phyloP scores from a whole-genome alignment of 2,797 vertebrate species.

The Pangasius mekongensis region DNA sequence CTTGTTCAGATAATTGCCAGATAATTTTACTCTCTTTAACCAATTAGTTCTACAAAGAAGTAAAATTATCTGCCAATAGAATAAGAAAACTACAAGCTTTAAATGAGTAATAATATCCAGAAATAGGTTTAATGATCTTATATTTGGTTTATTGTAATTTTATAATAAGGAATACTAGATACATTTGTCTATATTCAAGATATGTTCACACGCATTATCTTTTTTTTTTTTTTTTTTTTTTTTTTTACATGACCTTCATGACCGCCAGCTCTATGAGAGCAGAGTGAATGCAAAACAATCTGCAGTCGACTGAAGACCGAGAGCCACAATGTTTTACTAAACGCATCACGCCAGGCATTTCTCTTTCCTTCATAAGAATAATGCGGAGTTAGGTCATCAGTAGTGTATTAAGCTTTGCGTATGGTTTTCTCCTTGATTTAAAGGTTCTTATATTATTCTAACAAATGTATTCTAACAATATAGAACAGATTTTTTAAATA shows the following conservation, averaged over 20 bases:
- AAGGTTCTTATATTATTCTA: background rate
- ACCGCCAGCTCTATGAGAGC: background rate
- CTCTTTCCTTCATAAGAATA: background rate
- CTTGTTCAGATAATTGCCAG: too few species aligned
- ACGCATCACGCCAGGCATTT: background rate
- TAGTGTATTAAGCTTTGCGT: background rate
- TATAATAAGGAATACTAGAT: too few species aligned
- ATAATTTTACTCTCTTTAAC: too few species aligned
- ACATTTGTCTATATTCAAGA: too few species aligned
- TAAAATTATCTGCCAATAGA: too few species aligned
- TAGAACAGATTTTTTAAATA: background rate
- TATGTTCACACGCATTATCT: too few species aligned
- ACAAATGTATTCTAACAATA: background rate
- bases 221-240: background rate
- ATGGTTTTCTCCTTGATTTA: background rate
- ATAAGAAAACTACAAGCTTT: too few species aligned
- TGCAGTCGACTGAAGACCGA: background rate
- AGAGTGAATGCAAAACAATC: background rate
- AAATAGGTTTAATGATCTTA: too few species aligned
- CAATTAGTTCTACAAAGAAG: too few species aligned
- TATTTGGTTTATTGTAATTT: too few species aligned
- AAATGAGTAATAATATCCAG: too few species aligned
- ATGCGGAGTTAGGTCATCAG: background rate
- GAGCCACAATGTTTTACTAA: background rate
- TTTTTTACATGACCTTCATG: background rate